Percentiles rank a stretch among this genome's conserved stretches.
These are phyloP conservation scores for Epiblema foenella DNA, from an alignment of 2,888 invertebrate species.

Conservation along the genomic window DNA sequence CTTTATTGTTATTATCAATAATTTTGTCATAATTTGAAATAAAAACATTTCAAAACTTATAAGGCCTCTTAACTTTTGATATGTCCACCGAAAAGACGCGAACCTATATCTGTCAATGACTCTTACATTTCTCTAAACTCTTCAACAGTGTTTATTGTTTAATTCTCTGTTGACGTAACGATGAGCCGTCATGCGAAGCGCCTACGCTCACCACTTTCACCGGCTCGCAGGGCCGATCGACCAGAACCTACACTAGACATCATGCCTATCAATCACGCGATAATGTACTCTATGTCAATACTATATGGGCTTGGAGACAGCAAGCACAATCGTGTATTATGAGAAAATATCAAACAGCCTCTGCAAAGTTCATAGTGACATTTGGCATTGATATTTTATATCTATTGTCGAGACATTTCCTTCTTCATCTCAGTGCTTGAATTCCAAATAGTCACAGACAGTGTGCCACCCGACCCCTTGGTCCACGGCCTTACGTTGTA, in stretches of 20 bases:
- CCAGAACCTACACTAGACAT: slow-evolving; percentile 18
- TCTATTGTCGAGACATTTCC: not conserved
- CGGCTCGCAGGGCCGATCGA: slow-evolving; percentile 25
- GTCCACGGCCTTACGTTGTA: too few species aligned
- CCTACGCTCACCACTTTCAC: slow-evolving; percentile 26
- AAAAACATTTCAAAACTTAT: too few species aligned
- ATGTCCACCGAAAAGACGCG: too few species aligned
- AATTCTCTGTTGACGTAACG: slow-evolving; percentile 8
- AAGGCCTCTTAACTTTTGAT: too few species aligned
- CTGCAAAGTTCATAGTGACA: not conserved
- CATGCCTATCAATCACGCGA: not conserved
- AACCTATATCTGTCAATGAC: too few species aligned
- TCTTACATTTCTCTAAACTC: too few species aligned
- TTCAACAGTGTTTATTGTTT: too few species aligned
- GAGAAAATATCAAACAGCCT: not conserved
- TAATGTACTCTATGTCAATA: not conserved
- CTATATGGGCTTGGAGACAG: not conserved
- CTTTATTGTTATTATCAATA: too few species aligned
- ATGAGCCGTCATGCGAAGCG: slow-evolving; percentile 10
- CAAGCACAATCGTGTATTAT: not conserved
- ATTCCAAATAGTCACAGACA: too few species aligned
- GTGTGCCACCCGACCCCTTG: too few species aligned
- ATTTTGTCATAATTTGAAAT: too few species aligned
- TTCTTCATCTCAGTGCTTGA: not conserved
- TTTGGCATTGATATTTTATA: not conserved